Conservation (phyloP, 64 coral and sea anemone species). For the Astreopora myriophthalma region DNA sequence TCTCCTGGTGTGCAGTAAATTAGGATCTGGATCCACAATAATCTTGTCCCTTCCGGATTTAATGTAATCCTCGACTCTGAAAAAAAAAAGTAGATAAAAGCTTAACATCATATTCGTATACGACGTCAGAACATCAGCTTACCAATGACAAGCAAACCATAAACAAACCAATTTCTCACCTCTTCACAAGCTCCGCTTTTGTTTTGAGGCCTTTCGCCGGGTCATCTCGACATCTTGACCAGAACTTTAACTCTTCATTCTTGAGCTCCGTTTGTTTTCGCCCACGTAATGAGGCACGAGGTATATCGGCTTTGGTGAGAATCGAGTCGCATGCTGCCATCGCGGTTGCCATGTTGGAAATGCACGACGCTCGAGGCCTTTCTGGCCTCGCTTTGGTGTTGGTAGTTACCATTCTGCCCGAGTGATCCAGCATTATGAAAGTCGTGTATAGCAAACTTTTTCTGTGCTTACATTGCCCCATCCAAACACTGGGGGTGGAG, state of each 20-base stretch:
- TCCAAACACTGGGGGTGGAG: no score
- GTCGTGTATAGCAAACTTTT: no score
- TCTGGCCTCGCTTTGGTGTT: neutral
- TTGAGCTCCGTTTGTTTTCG: neutral
- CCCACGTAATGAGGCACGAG: neutral
- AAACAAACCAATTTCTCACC: neutral
- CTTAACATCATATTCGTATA: neutral
- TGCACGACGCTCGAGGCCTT: no score
- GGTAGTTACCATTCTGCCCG: no score
- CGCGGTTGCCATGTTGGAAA: no score
- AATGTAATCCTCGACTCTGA: conserved; percentile 54
- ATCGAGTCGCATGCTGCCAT: neutral
- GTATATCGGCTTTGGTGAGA: neutral
- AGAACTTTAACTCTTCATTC: neutral
- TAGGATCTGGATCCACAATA: conserved; percentile 51
- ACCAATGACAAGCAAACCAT: no score
- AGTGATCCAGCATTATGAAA: neutral
- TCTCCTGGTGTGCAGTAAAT: conserved; percentile 27
- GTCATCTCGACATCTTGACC: neutral
- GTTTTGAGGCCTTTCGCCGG: neutral
- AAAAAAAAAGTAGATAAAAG: neutral
- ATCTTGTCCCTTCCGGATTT: conserved; percentile 27
- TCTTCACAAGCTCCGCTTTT: neutral
- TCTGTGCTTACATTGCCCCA: no score
- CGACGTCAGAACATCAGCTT: no score